Evolutionary conservation across 2,113 vertebrate genomes (phyloP).

Genomic region (Ptyas mucosa): DNA sequence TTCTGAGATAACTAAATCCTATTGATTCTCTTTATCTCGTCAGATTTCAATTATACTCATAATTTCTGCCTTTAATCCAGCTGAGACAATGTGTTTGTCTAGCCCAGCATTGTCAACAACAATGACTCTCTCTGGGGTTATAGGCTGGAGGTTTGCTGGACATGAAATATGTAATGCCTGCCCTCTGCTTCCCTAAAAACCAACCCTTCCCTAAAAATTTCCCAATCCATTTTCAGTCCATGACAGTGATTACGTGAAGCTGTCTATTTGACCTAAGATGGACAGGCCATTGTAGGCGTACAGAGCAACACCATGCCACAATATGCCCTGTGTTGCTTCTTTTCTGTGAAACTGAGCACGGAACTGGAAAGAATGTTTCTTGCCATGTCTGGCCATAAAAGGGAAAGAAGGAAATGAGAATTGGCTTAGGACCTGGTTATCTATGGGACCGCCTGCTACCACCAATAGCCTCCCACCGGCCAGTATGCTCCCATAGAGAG

Average conservation of each 20-base stretch:
- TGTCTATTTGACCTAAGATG: neutral
- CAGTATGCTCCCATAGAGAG: too few relatives aligned
- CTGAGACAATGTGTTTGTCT: neutral
- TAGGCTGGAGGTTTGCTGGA: neutral
- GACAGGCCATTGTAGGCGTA: neutral
- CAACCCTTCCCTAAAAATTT: neutral
- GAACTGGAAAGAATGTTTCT: neutral
- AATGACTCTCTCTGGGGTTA: neutral
- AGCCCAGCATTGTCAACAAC: neutral
- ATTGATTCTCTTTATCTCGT: neutral
- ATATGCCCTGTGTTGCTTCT: neutral
- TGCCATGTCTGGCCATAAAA: neutral
- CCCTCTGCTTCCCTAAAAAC: neutral
- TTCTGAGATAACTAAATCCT: neutral
- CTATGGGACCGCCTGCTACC: too few relatives aligned
- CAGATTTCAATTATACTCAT: neutral
- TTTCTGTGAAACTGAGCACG: neutral
- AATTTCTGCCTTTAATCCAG: neutral
- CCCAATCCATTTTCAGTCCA: neutral
- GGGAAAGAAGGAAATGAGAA: neutral
- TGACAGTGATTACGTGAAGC: neutral
- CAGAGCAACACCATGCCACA: neutral
- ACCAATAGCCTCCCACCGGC: too few relatives aligned
- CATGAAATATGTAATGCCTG: neutral
- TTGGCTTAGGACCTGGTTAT: too few relatives aligned